These are phyloP conservation scores for Erebia epiphron DNA, from an alignment of 2,888 invertebrate species.

Conservation along the genomic window DNA sequence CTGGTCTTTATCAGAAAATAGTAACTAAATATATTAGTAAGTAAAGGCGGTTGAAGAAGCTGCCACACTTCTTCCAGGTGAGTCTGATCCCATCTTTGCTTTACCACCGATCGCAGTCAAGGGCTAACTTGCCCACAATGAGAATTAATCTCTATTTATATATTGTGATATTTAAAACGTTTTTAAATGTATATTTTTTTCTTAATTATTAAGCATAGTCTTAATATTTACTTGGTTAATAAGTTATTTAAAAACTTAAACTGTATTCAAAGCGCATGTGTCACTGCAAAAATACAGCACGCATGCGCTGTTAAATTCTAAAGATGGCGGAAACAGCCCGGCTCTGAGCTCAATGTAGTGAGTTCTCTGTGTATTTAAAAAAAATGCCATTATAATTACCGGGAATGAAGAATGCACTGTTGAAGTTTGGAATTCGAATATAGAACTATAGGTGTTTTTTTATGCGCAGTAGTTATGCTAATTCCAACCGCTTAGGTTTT, in stretches of 20 bases:
- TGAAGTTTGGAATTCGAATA: neutral
- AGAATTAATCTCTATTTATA: too few species aligned
- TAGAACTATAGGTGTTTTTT: constrained; percentile 11
- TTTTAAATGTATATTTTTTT: too few species aligned
- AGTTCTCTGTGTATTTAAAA: constrained; percentile 51
- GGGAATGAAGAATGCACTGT: neutral
- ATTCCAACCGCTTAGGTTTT: constrained; percentile 20
- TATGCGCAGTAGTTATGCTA: constrained; percentile 19
- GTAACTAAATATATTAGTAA: too few species aligned
- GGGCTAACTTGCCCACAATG: too few species aligned
- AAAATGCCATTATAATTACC: constrained; percentile 29
- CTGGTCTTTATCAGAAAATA: too few species aligned
- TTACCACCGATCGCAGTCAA: too few species aligned
- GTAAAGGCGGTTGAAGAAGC: too few species aligned
- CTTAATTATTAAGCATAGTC: too few species aligned
- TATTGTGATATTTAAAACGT: too few species aligned
- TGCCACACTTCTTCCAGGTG: too few species aligned
- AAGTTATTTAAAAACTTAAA: constrained; percentile 2
- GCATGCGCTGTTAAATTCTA: constrained; percentile 55
- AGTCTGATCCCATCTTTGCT: too few species aligned
- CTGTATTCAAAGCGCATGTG: constrained; percentile 57
- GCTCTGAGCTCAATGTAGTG: constrained; percentile 52
- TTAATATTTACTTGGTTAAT: too few species aligned
- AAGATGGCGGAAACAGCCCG: constrained; percentile 62
- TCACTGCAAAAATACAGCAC: constrained; percentile 40